A percentile compares a stretch with the other conserved stretches of the same genome.
Conservation (phyloP, 2,113 vertebrate genomes). For the Romanogobio albipinnatus region DNA sequence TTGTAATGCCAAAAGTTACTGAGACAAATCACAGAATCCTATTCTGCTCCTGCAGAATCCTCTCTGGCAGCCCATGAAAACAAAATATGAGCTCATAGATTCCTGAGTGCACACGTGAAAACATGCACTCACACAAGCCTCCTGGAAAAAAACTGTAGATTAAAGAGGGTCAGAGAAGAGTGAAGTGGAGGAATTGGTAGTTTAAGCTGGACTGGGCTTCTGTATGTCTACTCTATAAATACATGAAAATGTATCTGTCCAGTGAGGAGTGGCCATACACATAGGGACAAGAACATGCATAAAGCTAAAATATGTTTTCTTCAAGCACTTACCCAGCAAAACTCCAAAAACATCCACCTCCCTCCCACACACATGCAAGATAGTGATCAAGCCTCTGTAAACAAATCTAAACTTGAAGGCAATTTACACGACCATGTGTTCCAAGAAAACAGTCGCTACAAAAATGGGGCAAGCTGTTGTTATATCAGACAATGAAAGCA, state of each 20-base stretch:
- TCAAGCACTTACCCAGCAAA: neutral
- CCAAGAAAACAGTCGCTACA: slow-evolving; percentile 39
- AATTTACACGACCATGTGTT: slow-evolving; percentile 60
- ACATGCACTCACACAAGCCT: neutral
- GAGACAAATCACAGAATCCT: slow-evolving; percentile 38
- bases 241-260: neutral
- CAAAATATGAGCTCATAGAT: slow-evolving; percentile 68
- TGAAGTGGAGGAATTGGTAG: neutral
- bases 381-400: neutral
- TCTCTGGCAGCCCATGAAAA: slow-evolving; percentile 58
- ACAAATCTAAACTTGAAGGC: slow-evolving; percentile 54
- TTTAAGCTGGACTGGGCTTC: neutral
- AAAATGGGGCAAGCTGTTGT: slow-evolving; percentile 48
- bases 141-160: slow-evolving; percentile 1
- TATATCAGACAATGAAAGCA: slow-evolving; percentile 51
- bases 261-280: neutral
- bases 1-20: slow-evolving; percentile 17
- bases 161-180: slow-evolving; percentile 3
- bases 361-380: neutral
- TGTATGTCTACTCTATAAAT: neutral
- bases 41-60: slow-evolving; percentile 55
- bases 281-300: neutral
- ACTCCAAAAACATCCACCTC: neutral
- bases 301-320: neutral
- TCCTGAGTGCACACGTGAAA: slow-evolving; percentile 45